Evolutionary conservation across 2,113 vertebrate species (phyloP).

Genomic region (Panthera uncia): DNA sequence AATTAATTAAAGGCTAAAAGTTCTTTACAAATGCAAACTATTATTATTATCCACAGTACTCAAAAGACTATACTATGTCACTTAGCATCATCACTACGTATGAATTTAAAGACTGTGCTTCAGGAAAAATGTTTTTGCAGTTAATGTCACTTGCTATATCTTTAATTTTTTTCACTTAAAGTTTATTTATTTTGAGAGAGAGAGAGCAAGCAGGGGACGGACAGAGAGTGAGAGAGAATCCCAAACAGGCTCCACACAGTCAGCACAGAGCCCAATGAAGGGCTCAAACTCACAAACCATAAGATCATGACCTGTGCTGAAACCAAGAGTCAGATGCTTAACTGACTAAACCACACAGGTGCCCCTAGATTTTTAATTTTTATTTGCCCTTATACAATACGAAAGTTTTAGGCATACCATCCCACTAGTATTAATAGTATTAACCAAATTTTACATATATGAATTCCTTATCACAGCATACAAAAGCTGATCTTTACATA

Average conservation of each 20-base stretch:
- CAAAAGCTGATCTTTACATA: neutral
- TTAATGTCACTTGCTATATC: neutral
- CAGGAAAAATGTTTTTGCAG: neutral
- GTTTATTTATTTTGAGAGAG: no score
- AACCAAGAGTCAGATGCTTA: no score
- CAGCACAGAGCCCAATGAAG: no score
- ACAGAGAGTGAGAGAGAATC: no score
- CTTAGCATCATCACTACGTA: neutral
- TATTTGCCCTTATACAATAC: neutral
- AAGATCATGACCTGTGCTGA: no score
- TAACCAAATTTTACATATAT: neutral
- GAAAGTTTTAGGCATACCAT: neutral
- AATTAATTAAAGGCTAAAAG: conserved; percentile 36
- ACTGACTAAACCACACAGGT: no score
- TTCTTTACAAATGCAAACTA: conserved; percentile 50
- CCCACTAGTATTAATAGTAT: neutral
- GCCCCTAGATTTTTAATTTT: neutral
- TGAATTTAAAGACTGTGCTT: neutral
- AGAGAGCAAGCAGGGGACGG: no score
- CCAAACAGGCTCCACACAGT: no score
- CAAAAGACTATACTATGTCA: neutral
- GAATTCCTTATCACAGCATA: neutral
- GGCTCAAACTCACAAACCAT: no score
- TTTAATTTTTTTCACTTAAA: neutral
- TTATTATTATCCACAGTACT: neutral